These are phyloP conservation scores for Neodiprion fabricii DNA, from an alignment of 1,140 invertebrate species.

Conservation along the genomic window DNA sequence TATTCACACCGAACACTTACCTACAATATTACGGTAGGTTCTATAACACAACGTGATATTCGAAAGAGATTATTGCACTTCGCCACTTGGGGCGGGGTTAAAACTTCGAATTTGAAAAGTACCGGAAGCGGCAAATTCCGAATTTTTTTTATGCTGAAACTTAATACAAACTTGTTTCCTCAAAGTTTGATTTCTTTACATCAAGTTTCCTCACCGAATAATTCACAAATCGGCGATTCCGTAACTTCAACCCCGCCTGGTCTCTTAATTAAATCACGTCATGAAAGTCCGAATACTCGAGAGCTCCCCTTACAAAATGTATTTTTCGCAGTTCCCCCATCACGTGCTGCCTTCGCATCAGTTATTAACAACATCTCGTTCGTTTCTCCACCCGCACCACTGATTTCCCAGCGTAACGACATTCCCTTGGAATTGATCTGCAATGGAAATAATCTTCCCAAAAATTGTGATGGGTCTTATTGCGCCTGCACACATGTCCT, in stretches of 20 bases:
- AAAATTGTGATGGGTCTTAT: conserved; percentile 45
- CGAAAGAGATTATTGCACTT: too few species aligned
- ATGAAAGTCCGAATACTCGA: conserved; percentile 8
- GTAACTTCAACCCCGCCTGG: conserved; percentile 65
- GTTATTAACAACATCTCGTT: conserved; percentile 60
- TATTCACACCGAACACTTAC: conserved; percentile 22
- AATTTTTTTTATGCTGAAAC: too few species aligned
- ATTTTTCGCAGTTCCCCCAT: conserved; percentile 30
- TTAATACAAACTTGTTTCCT: background rate
- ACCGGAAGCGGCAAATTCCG: too few species aligned
- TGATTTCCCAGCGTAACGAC: conserved; percentile 63
- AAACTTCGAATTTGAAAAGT: too few species aligned
- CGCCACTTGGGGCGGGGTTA: too few species aligned
- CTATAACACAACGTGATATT: background rate
- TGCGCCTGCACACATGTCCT: conserved; percentile 64
- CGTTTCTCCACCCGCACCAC: conserved; percentile 56
- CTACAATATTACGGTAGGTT: conserved; percentile 23
- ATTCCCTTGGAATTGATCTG: conserved; percentile 60
- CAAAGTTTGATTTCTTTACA: conserved; percentile 1
- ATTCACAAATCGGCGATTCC: conserved; percentile 78
- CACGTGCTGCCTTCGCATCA: background rate
- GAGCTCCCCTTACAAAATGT: conserved; percentile 16
- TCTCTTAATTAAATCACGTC: background rate
- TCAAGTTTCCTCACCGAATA: conserved; percentile 79
- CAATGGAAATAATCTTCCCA: conserved; percentile 57